Percentiles rank a stretch among this genome's conserved stretches.
Evolutionary conservation across 2,888 invertebrate genomes (phyloP).

Genomic region (Drosophila pseudotakahashii): DNA sequence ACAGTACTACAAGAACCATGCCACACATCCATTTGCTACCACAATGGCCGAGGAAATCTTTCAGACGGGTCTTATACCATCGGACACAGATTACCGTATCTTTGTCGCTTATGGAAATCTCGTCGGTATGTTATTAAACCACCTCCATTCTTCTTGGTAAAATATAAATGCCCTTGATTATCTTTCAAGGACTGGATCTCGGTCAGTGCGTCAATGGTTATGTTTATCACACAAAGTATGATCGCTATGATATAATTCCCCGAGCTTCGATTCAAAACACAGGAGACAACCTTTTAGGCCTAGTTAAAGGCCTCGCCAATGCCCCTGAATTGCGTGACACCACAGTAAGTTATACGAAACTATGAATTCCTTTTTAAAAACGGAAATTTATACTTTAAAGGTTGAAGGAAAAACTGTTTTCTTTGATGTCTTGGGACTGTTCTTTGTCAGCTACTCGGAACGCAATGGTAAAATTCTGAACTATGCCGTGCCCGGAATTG

Average conservation of each 20-base stretch:
- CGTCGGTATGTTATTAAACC: slow-evolving; percentile 1
- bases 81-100: slow-evolving; percentile 88
- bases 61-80: slow-evolving; percentile 87
- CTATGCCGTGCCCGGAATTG: slow-evolving; percentile 77
- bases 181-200: slow-evolving; percentile 86
- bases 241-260: slow-evolving; percentile 86
- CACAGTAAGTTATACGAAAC: slow-evolving; percentile 50
- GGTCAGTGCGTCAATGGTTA: slow-evolving; percentile 90
- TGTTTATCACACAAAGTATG: slow-evolving; percentile 91
- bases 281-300: slow-evolving; percentile 88
- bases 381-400: slow-evolving; percentile 60
- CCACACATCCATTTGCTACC: slow-evolving; percentile 86
- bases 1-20: slow-evolving; percentile 84
- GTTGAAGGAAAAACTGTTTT: slow-evolving; percentile 86
- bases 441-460: slow-evolving; percentile 88
- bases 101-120: slow-evolving; percentile 86
- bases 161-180: too few relatives aligned
- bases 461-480: slow-evolving; percentile 82
- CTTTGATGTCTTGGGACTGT: slow-evolving; percentile 89
- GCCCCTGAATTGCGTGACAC: slow-evolving; percentile 77
- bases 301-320: slow-evolving; percentile 85
- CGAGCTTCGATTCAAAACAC: slow-evolving; percentile 89
- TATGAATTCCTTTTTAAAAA: too few relatives aligned
- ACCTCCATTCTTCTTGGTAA: too few relatives aligned
- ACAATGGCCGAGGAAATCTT: slow-evolving; percentile 87